Evolutionary conservation across 2,888 invertebrate species (phyloP), one percentile per base, ranked within the genome.

Genomic region (Serrognathus titanus): DNA sequence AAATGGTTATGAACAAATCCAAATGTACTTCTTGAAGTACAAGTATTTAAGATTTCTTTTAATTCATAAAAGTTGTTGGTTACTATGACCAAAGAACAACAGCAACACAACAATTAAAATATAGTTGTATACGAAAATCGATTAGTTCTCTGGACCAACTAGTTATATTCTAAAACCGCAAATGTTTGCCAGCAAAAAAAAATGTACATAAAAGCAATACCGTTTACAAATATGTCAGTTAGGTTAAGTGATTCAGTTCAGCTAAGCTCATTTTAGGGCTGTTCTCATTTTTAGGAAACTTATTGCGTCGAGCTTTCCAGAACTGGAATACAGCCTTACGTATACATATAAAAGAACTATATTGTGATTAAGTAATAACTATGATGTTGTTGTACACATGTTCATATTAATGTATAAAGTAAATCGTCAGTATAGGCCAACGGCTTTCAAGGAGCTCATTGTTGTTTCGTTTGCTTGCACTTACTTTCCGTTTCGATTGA

Each of bases 161-260:
- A 48, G 16, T 40, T 20, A 11, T 16, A 9, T 47, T 38, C 13
- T n/a, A 39, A 13, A 40, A 16, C n/a, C 10, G 11, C n/a, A 54
- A 54, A 54, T 54, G 54, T 54, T 54, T 54, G 54, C 48, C 54
- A 54, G 54, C 38, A 54, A 54, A 54, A 37, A 37, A n/a, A 48
- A 36, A 54, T 49, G 48, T 51, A 51, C 40, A 51, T 51, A 54
- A 53, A 53, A 54, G 54, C 54, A 54, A 54, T 54, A 54, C 43
- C 36, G 41, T 43, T 43, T 48, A 37, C 13, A 37, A 37, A 31
- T 31, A 7, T 31, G 37, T 35, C 38, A 48, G 5, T 38, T 48
- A 35, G 35, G 16, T 11, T 36, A 48, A 37, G 35, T 36, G 37
- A 35, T 48, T 48, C 16, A 35, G 48, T 36, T 36, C 35, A 36